phyloP scores from a whole-genome alignment of 2,797 vertebrate species.

The Valencia hispanica region DNA sequence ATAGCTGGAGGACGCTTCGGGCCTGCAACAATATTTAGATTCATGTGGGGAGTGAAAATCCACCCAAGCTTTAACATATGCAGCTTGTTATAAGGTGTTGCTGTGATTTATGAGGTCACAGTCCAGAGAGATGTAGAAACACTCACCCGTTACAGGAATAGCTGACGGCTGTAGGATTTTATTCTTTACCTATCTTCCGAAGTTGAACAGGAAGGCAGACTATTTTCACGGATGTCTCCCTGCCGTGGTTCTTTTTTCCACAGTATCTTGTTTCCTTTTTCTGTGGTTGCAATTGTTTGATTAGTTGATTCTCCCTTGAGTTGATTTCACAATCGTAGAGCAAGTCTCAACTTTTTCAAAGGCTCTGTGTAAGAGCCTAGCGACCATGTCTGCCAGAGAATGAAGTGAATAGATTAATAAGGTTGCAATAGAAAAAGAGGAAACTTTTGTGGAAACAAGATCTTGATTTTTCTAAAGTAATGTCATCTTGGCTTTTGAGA shows the following conservation, averaged over 20 bases:
- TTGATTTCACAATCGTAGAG: constrained; percentile 10
- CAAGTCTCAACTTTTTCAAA: neutral
- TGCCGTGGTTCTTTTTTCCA: neutral
- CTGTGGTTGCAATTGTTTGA: constrained; percentile 19
- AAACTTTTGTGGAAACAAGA: constrained; percentile 20
- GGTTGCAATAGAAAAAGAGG: constrained; percentile 8
- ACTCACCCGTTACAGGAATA: neutral
- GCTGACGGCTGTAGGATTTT: constrained; percentile 11
- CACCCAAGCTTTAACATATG: constrained; percentile 1
- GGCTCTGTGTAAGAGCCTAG: constrained; percentile 11
- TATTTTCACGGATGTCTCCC: neutral
- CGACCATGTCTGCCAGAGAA: constrained; percentile 22
- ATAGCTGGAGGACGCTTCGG: neutral
- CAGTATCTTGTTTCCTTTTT: constrained; percentile 2
- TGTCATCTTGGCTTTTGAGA: constrained; percentile 18
- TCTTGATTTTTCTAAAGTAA: constrained; percentile 18
- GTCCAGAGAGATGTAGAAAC: neutral
- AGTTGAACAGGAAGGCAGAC: neutral
- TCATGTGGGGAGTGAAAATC: neutral
- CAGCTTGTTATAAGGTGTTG: constrained; percentile 9
- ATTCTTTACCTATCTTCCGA: neutral
- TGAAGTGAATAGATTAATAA: constrained; percentile 25
- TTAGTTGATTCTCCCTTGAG: constrained; percentile 16
- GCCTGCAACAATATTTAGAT: constrained; percentile 17
- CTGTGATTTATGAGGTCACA: constrained; percentile 21